Conservation (phyloP, 2,797 vertebrate species). For the Oryzias dopingdopingensis region DNA sequence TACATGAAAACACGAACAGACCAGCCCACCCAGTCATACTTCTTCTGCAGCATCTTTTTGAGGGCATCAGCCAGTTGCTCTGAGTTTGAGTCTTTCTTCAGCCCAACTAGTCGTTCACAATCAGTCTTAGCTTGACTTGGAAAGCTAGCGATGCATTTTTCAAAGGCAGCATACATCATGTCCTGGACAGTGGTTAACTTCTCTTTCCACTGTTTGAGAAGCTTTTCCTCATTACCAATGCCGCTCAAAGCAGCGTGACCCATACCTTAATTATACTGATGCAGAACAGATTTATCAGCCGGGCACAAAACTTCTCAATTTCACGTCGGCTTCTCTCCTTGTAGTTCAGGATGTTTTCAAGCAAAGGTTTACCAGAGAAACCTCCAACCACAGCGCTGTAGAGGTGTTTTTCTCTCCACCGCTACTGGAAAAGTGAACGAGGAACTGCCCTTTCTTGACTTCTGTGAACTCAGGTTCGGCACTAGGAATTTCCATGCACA, state of each 20-base stretch:
- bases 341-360: constrained; percentile 76
- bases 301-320: constrained; percentile 77
- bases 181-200: constrained; percentile 73
- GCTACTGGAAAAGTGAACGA: constrained; percentile 72
- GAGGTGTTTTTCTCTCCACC: constrained; percentile 76
- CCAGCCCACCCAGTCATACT: constrained; percentile 81
- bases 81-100: constrained; percentile 51
- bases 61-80: constrained; percentile 72
- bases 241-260: constrained; percentile 75
- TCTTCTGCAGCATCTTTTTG: constrained; percentile 67
- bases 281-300: constrained; percentile 80
- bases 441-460: constrained; percentile 77
- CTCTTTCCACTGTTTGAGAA: constrained; percentile 71
- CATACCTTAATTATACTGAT: constrained; percentile 78
- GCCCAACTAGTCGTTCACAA: constrained; percentile 60
- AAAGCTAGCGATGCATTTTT: constrained; percentile 77
- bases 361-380: constrained; percentile 75
- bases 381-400: constrained; percentile 74
- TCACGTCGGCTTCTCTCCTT: constrained; percentile 76
- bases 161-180: constrained; percentile 71
- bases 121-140: constrained; percentile 74
- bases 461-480: constrained; percentile 76
- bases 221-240: constrained; percentile 63
- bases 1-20: constrained; percentile 72
- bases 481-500: constrained; percentile 82